phyloP scores from a whole-genome alignment of 2,113 vertebrate genomes.

The sheep (Ovis aries) region DNA sequence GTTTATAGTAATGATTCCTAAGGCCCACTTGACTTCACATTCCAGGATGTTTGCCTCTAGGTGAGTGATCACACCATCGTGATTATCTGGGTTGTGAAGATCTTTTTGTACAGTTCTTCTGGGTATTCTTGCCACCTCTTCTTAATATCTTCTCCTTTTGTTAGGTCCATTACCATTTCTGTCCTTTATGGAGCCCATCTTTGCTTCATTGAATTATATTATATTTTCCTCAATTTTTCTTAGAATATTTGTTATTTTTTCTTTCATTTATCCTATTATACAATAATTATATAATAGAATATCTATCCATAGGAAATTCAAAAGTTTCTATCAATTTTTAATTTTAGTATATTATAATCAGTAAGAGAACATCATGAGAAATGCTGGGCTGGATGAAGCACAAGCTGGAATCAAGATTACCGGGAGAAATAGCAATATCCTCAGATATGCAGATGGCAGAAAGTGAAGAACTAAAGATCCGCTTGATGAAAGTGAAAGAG shows the following conservation, averaged over 20 bases:
- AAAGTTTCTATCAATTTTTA: background rate
- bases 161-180: background rate
- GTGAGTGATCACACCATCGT: background rate
- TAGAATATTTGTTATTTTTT: background rate
- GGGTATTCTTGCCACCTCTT: background rate
- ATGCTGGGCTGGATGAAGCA: too few species aligned
- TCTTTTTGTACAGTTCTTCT: background rate
- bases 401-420: too few species aligned
- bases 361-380: background rate
- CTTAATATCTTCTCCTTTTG: background rate
- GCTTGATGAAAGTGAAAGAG: too few species aligned
- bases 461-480: too few species aligned
- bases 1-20: background rate
- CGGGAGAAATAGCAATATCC: accelerated
- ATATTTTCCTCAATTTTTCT: background rate
- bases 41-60: background rate
- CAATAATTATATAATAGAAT: background rate
- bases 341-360: background rate
- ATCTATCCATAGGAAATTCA: background rate
- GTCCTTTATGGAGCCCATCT: background rate
- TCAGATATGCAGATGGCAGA: too few species aligned
- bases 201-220: background rate
- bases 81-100: background rate
- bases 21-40: background rate
- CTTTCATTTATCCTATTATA: background rate